Conservation (phyloP, 2,888 invertebrate species). For the Agrotis segetum region DNA sequence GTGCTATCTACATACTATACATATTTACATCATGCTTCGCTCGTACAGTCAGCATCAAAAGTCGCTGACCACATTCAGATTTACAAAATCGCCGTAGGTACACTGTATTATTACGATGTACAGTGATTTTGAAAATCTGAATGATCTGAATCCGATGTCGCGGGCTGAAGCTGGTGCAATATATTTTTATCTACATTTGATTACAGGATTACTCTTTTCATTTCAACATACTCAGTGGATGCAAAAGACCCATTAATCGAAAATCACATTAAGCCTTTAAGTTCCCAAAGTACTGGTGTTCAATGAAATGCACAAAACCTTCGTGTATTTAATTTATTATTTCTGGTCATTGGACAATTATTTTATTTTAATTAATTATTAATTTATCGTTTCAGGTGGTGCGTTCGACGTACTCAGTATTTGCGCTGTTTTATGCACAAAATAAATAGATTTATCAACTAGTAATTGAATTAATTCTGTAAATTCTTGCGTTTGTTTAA, state of each 20-base stretch:
- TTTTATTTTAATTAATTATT: constrained; percentile 53
- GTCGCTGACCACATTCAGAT: too few species aligned
- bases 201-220: constrained; percentile 33
- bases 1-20: too few species aligned
- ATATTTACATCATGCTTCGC: too few species aligned
- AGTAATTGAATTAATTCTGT: neutral
- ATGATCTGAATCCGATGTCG: neutral
- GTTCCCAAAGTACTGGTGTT: constrained; percentile 31
- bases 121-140: too few species aligned
- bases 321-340: constrained; percentile 53
- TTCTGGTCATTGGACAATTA: constrained; percentile 53
- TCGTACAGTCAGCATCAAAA: too few species aligned
- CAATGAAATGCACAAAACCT: constrained; percentile 43
- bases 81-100: too few species aligned
- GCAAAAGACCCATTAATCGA: constrained; percentile 36
- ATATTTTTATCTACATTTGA: constrained; percentile 11
- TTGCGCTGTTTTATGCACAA: constrained; percentile 83
- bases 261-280: constrained; percentile 48
- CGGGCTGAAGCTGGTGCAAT: neutral
- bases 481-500: neutral
- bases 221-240: constrained; percentile 41
- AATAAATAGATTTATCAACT: constrained; percentile 64
- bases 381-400: constrained; percentile 81
- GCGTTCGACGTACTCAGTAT: constrained; percentile 83
- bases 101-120: too few species aligned